phyloP scores from a whole-genome alignment of 1,140 invertebrate species.

The Samia ricini region DNA sequence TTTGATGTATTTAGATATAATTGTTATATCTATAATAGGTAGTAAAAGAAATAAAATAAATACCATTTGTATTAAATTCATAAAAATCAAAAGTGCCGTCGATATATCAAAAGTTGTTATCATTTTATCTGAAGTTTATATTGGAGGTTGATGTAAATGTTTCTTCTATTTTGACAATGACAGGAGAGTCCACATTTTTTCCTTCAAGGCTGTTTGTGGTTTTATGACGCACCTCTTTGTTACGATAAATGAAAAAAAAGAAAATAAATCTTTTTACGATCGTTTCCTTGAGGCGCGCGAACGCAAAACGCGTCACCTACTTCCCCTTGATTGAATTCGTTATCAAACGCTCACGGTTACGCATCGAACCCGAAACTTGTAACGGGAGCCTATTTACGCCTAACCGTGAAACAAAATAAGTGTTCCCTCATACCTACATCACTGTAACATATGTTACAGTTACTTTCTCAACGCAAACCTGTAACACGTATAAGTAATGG shows the following conservation, averaged over 20 bases:
- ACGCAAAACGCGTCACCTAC: slow-evolving; percentile 27
- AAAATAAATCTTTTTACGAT: slow-evolving; percentile 23
- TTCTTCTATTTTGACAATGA: background rate
- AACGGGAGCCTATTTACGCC: slow-evolving; percentile 45
- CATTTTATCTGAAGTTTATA: slow-evolving; percentile 10
- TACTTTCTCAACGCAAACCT: background rate
- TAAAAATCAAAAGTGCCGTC: slow-evolving; percentile 28
- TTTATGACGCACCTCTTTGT: slow-evolving; percentile 7
- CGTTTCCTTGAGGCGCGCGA: slow-evolving; percentile 16
- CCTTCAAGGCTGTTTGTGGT: background rate
- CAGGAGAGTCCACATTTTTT: background rate
- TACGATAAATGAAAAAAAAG: slow-evolving; percentile 5
- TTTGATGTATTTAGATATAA: slow-evolving; percentile 38
- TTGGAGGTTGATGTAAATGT: background rate
- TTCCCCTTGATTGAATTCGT: slow-evolving; percentile 48
- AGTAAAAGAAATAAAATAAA: slow-evolving; percentile 38
- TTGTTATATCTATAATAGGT: slow-evolving; percentile 40
- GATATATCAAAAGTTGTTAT: slow-evolving; percentile 24
- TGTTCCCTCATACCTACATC: slow-evolving; percentile 6
- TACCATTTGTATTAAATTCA: slow-evolving; percentile 47
- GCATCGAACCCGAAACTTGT: slow-evolving; percentile 42
- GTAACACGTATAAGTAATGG: slow-evolving; percentile 1
- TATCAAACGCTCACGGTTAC: slow-evolving; percentile 41
- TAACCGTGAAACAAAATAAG: slow-evolving; percentile 49
- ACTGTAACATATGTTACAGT: slow-evolving; percentile 33